Base-by-base conservation (phyloP, 2,888 invertebrate genomes). In the Agriopis marginaria region DNA sequence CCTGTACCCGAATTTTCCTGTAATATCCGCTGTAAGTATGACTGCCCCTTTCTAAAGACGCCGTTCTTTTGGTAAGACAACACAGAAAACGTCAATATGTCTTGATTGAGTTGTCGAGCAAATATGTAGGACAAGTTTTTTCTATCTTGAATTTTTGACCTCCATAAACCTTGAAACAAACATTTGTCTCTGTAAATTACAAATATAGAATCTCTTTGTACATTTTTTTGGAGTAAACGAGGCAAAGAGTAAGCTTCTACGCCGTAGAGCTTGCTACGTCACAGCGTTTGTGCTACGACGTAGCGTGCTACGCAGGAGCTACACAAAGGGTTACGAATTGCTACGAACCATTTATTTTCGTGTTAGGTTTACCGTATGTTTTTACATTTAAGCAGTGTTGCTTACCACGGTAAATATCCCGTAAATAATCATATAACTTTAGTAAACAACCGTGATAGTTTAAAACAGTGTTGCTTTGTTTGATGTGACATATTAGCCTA, bases 61-160 rank as follows among this genome's bases (percentile, higher is more conserved):
- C 56, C 53, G 40, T 55, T 49, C 49, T 51, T n/a, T n/a, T 53
- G 55, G 32, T 32, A 32, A 32, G 32, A 32, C 32, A 71, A 71
- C 70, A 74, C 73, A 69, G 73, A 72, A 32, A 61, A 75, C 68
- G 67, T 70, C 76, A 72, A 70, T 75, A 73, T 64, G 59, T 66
- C 63, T 73, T 69, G 67, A 72, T 68, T 70, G 66, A 67, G 59
- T 67, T 66, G 47, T 65, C 59, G 32, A 50, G 55, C 44, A 68
- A 64, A 67, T 54, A 59, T 63, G 49, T 59, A 12, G 60, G 51
- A 63, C 63, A 55, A 40, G 45, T 32, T 63, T 55, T 39, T 42
- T 63, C 9, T 42, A 59, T 40, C 47, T 63, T 58, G 54, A 23
- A 14, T 50, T 50, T 47, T 32, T 8, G 10, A n/a, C 40, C 17